Evolutionary conservation across 2,888 invertebrate genomes (phyloP), one percentile per base, ranked within the genome.

Genomic region (Pyralis farinalis): DNA sequence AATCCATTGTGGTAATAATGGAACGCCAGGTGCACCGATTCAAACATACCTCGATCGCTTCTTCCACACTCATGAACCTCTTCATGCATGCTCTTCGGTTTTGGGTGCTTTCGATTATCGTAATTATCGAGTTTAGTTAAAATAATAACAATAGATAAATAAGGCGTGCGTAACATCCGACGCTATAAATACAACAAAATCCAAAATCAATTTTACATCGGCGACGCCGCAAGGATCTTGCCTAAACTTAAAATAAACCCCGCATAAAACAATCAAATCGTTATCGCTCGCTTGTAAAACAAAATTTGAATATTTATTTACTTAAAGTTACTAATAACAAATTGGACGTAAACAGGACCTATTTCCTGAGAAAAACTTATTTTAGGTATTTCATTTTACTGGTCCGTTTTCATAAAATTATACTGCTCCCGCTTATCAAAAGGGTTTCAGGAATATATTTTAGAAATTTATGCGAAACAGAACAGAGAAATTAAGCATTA

Each of bases 401-500:
- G 63, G 50, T 49, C 51, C 51, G 56, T 62, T 62, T 63, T 58
- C 54, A 56, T 55, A 61, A 73, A 69, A 71, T 65, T 62, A 63
- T 66, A 55, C 61, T 58, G 53, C 53, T 51, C 51, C 51, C 57
- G 55, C 61, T 59, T 63, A 68, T 64, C 66, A 63, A 71, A 77
- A 71, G 65, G 71, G 66, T 59, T 71, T 66, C 47, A 51, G 54
- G 65, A 73, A 80, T 79, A 73, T 65, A 77, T 79, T 81, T 73
- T 61, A 51, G 34, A 58, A 80, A 79, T 77, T 78, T 80, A 81
- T 79, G 74, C 76, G 65, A 68, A 76, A 78, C 70, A 71, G 71
- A 79, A 77, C 69, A 70, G 63, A 69, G 67, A 75, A 76, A 80
- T 80, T 80, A 76, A 72, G 71, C 74, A 75, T 78, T 76, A 81